phyloP scores from a whole-genome alignment of 2,113 vertebrate genomes.

The Chaetodon trifascialis region DNA sequence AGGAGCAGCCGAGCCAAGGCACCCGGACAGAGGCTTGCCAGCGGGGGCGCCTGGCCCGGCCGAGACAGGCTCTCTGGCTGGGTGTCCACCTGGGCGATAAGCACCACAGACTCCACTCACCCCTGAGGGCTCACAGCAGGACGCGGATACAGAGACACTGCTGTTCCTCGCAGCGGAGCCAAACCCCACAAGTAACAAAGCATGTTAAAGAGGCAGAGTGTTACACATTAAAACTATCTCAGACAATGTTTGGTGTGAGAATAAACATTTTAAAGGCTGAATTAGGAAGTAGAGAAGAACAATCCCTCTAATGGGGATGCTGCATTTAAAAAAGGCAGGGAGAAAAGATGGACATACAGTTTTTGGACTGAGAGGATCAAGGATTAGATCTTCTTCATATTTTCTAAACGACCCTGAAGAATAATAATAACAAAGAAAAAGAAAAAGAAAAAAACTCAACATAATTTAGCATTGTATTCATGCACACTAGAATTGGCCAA shows the following conservation, averaged over 20 bases:
- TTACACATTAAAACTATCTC: background rate
- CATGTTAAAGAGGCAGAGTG: background rate
- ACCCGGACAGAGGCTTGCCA: conserved; percentile 54
- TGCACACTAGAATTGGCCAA: background rate
- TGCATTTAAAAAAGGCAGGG: background rate
- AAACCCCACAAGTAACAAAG: conserved; percentile 29
- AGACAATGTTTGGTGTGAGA: background rate
- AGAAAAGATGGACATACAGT: background rate
- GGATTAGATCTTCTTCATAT: background rate
- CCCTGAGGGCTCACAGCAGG: conserved; percentile 61
- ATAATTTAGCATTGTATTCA: background rate
- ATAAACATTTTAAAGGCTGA: background rate
- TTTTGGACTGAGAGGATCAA: background rate
- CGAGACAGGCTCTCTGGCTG: conserved; percentile 39
- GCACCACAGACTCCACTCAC: conserved; percentile 43
- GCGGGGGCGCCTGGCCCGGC: conserved; percentile 26
- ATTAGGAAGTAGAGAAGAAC: background rate
- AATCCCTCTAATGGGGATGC: background rate
- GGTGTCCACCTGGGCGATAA: conserved; percentile 67
- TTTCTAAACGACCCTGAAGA: background rate
- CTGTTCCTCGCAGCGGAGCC: conserved; percentile 31
- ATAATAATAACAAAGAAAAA: background rate
- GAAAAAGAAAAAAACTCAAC: background rate
- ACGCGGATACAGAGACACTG: conserved; percentile 34
- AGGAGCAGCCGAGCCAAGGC: conserved; percentile 52